phyloP scores from a whole-genome alignment of 2,888 invertebrate genomes.

The Euzetes globulus region DNA sequence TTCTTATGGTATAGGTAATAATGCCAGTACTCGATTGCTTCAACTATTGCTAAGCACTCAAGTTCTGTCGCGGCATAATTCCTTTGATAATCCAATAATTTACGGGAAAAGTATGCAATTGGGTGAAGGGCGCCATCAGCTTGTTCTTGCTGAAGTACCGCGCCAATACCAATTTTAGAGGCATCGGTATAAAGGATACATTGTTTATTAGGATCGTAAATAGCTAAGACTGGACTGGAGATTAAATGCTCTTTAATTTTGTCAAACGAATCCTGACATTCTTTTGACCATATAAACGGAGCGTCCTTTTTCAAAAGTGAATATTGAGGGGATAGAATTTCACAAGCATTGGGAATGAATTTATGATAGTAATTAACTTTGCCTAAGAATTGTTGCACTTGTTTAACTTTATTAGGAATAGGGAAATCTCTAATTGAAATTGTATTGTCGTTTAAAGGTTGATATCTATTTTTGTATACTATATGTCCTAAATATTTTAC shows the following conservation, averaged over 20 bases:
- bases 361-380: conserved; percentile 40
- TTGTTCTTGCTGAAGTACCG: conserved; percentile 37
- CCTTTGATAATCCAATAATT: conserved; percentile 36
- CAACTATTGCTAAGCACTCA: conserved; percentile 30
- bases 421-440: conserved; percentile 34
- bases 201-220: conserved; percentile 18
- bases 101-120: conserved; percentile 36
- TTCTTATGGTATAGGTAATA: conserved; percentile 15
- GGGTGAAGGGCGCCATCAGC: conserved; percentile 39
- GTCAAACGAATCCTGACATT: conserved; percentile 31
- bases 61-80: conserved; percentile 24
- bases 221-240: conserved; percentile 1
- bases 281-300: conserved; percentile 2
- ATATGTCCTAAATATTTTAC: conserved; percentile 37
- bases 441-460: conserved; percentile 28
- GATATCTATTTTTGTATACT: conserved; percentile 14
- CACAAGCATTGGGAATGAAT: conserved; percentile 34
- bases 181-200: conserved; percentile 17
- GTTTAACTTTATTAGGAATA: conserved; percentile 34
- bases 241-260: conserved; percentile 28
- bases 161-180: conserved; percentile 26
- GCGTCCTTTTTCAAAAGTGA: conserved; percentile 6
- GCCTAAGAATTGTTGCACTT: conserved; percentile 33
- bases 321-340: conserved; percentile 4
- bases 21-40: conserved; percentile 7